Base-by-base conservation (phyloP, 2,113 vertebrate genomes). In the Octodon degus region DNA sequence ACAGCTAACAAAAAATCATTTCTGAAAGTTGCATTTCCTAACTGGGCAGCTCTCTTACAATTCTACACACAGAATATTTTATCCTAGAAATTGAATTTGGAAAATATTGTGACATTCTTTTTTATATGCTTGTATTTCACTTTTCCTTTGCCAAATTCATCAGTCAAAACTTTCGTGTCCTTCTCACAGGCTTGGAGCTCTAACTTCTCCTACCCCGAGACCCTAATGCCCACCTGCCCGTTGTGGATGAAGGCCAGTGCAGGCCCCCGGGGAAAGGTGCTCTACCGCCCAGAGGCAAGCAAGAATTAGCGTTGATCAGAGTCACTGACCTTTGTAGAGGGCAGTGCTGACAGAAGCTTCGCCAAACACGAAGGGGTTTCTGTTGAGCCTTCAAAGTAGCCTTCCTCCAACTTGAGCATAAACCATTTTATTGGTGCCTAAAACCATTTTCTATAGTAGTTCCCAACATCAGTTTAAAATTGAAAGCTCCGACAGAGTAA, bases 41-140 rank as follows among this genome's bases (percentile, higher is more conserved):
- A 53, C 63, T 65, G n/a, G n/a, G 58, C 62, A 88, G n/a, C 58
- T 88, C 84, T 84, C 89, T 68, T 68, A 55, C 81, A 80, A 47
- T 89, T 92, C 85, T 87, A 8, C 60, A 58, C 76, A 40, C 30
- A 68, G 58, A 81, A 37, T 58, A 80, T 85, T 86, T 90, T 85
- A 67, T 79, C 34, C 25, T 80, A 89, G 80, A 95, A 90, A 79
- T 86, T 74, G 89, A 37, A 87, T 86, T 68, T 63, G 63, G 81
- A 92, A 94, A 90, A 63, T 10, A 24, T 47, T 63, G 27, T n/a
- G 40, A 80, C 68, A 68, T 74, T 47, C 34, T 79, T 93, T 90
- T 92, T 50, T 47, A 58, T 50, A 79, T 68, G 30, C 43, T 92
- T 90, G 40, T 40, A 62, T 80, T 74, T 90, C 34, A 62, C 20